Evolutionary conservation across 2,113 vertebrate genomes (phyloP), one percentile per base, ranked within the genome.

Genomic region (Boleophthalmus pectinirostris): DNA sequence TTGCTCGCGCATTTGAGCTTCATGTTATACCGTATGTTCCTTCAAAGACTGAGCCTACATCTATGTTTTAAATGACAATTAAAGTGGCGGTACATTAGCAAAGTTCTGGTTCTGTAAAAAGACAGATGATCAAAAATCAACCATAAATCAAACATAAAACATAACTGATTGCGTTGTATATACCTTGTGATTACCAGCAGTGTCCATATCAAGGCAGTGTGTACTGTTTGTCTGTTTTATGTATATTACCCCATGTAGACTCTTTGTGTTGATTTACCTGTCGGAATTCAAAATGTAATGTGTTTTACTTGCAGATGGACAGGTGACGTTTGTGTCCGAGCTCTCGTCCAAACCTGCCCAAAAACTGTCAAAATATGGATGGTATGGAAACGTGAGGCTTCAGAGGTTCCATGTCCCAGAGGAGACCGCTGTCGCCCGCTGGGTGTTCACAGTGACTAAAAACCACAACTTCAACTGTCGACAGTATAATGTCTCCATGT

Each of bases 381-480:
- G 96, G 95, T 98, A 95, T 0, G 96, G 96, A 21, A 98, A 92
- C 0, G 92, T 93, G 66, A 93, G 95, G 60, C 92, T 99, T 74
- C 96, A 97, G 92, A 94, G 87, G 81, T 99, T 99, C 90, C 92
- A 49, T 0, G 94, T 99, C 24, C 97, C 97, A 0, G 92, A 96
- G 6, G 96, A 97, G 61, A 92, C 95, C 0, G 93, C 95, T 49
- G 73, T 95, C 29, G 93, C 96, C 2, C 93, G 92, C 45, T 98
- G 96, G 96, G 85, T 96, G 0, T 93, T 99, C 53, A 93, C 95
- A 0, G 94, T 93, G 0, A 94, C 93, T 57, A 90, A 88, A 66
- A 92, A 89, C 2, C 88, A 92, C 2, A 93, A 85, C 33, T 91
- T 93, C 0, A 38, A 93, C 56, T 99, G 98, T 80, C 84, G 87